Conservation (phyloP, 2,888 invertebrate species). For the Galeopsomyia nigrocyanea region DNA sequence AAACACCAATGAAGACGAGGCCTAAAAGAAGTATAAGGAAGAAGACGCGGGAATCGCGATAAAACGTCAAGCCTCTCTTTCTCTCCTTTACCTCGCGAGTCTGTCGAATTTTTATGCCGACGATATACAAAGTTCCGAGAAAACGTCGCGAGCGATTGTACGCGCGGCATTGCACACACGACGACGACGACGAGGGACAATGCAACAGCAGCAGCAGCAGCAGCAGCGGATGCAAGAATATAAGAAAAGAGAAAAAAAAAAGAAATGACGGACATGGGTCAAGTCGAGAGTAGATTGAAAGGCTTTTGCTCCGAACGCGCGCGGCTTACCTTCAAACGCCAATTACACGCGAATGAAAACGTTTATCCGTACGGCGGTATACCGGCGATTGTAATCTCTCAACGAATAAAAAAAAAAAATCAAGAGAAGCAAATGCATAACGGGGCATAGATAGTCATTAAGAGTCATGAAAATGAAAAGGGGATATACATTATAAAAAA, state of each 20-base stretch:
- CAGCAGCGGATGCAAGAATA: constrained; percentile 2
- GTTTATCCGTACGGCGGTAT: no score
- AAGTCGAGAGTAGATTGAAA: constrained; percentile 22
- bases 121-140: constrained; percentile 34
- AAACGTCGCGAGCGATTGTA: constrained; percentile 18
- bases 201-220: constrained; percentile 3
- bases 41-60: constrained; percentile 26
- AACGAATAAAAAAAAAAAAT: no score
- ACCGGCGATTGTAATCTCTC: no score
- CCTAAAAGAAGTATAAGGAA: background rate
- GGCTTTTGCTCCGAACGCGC: background rate
- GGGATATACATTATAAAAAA: no score
- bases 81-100: constrained; percentile 2
- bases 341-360: no score
- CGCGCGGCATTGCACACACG: background rate
- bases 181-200: constrained; percentile 5
- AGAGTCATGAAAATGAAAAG: no score
- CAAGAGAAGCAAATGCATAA: no score
- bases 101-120: constrained; percentile 49
- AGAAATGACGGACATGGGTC: constrained; percentile 42
- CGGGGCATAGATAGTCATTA: no score
- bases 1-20: background rate
- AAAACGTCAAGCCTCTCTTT: constrained; percentile 26
- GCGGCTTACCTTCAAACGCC: constrained; percentile 18
- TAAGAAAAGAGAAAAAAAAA: constrained; percentile 10